phyloP scores from a whole-genome alignment of 2,888 invertebrate genomes.

The Drosophila monieri region DNA sequence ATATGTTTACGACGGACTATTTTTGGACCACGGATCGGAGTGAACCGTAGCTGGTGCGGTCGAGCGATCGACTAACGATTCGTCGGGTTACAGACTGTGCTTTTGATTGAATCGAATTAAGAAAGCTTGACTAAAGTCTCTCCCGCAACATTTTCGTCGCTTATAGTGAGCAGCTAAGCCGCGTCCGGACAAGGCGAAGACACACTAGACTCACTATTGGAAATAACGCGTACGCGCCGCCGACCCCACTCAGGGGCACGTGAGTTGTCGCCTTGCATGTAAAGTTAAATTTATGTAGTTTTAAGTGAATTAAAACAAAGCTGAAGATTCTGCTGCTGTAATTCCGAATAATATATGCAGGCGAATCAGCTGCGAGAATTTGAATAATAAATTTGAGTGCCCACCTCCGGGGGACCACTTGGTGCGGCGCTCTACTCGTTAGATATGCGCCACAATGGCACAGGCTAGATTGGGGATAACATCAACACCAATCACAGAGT shows the following conservation, averaged over 20 bases:
- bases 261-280: conserved; percentile 65
- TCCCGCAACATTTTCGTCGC: conserved; percentile 27
- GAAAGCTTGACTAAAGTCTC: conserved; percentile 48
- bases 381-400: conserved; percentile 71
- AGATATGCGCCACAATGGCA: conserved; percentile 51
- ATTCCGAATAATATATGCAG: conserved; percentile 64
- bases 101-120: conserved; percentile 80
- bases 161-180: conserved; percentile 17
- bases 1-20: conserved; percentile 22
- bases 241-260: conserved; percentile 52
- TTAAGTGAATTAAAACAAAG: conserved; percentile 78
- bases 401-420: conserved; percentile 44
- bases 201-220: conserved; percentile 23
- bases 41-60: conserved; percentile 63
- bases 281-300: conserved; percentile 77
- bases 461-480: conserved; percentile 30
- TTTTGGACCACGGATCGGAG: conserved; percentile 2
- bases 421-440: conserved; percentile 59
- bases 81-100: conserved; percentile 41
- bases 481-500: conserved; percentile 33
- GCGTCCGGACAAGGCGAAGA: conserved; percentile 30
- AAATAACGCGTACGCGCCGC: conserved; percentile 25
- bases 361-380: conserved; percentile 63
- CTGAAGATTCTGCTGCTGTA: conserved; percentile 46
- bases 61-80: conserved; percentile 69